phyloP scores from a whole-genome alignment of 2,888 invertebrate genomes.

The Eudasyphora cyanicolor region DNA sequence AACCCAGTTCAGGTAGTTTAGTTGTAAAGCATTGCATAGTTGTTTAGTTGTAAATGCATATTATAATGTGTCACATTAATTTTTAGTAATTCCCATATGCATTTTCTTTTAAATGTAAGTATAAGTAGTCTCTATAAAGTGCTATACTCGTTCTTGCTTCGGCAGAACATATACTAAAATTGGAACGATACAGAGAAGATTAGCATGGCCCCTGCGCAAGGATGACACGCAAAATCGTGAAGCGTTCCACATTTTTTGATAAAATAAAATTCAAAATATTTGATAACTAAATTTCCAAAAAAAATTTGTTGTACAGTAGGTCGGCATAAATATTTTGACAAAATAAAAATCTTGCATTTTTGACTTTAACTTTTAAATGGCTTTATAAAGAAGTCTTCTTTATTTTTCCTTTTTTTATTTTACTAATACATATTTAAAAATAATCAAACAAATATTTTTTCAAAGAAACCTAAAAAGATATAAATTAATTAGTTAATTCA shows the following conservation, averaged over 20 bases:
- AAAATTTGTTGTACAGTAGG: no score
- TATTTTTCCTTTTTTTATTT: no score
- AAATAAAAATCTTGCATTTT: no score
- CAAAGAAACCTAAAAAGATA: no score
- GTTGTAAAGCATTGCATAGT: background rate
- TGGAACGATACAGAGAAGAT: constrained; percentile 96
- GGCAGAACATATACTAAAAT: constrained; percentile 92
- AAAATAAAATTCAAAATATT: no score
- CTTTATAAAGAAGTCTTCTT: no score
- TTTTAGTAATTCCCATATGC: constrained; percentile 70
- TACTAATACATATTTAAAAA: no score
- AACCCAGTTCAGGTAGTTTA: background rate
- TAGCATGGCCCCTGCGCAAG: constrained; percentile 96
- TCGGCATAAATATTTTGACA: no score
- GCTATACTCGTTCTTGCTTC: constrained; percentile 85
- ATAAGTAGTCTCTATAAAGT: constrained; percentile 62
- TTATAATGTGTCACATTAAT: background rate
- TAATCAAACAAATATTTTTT: no score
- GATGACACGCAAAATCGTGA: constrained; percentile 96
- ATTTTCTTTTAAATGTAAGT: fast-evolving
- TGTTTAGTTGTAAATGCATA: background rate
- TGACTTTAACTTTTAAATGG: no score
- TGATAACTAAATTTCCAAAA: no score
- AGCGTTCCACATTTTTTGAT: constrained; percentile 83
- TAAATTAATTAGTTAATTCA: no score